Conservation (phyloP, 2,113 vertebrate genomes). For the Circaetus gallicus region DNA sequence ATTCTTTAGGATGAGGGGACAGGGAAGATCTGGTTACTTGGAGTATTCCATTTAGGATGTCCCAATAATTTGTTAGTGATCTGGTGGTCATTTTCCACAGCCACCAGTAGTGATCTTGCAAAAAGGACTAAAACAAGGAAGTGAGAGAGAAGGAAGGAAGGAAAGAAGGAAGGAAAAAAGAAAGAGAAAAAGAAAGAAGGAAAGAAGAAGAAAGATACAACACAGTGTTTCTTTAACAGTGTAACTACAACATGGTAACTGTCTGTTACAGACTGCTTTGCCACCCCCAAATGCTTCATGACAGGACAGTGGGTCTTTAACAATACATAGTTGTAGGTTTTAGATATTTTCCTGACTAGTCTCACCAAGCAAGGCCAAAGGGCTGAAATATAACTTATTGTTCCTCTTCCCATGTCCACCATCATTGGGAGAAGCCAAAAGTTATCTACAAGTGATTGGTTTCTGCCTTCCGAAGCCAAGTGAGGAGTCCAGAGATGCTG, state of each 20-base stretch:
- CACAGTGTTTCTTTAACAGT: not conserved
- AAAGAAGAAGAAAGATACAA: not conserved
- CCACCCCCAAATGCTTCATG: not conserved
- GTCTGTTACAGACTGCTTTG: not conserved
- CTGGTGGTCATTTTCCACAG: not conserved
- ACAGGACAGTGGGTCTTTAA: not conserved
- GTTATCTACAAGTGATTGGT: not conserved
- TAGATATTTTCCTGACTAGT: not conserved
- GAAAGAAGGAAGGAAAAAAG: not conserved
- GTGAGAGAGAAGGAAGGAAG: too few species aligned
- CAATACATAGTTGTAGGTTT: not conserved
- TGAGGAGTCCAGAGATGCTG: not conserved
- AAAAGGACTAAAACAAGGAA: not conserved
- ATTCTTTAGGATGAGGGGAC: not conserved
- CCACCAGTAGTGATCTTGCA: not conserved
- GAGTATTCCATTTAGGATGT: not conserved
- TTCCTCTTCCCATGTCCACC: not conserved
- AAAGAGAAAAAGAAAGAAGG: not conserved
- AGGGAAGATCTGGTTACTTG: not conserved
- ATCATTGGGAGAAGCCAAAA: not conserved
- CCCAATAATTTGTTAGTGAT: not conserved
- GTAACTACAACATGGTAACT: not conserved
- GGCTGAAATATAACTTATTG: not conserved
- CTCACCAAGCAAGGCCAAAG: not conserved
- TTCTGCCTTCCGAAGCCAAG: not conserved